Evolutionary conservation across 1,140 invertebrate species (phyloP).

Genomic region (Caenorhabditis brenneri): DNA sequence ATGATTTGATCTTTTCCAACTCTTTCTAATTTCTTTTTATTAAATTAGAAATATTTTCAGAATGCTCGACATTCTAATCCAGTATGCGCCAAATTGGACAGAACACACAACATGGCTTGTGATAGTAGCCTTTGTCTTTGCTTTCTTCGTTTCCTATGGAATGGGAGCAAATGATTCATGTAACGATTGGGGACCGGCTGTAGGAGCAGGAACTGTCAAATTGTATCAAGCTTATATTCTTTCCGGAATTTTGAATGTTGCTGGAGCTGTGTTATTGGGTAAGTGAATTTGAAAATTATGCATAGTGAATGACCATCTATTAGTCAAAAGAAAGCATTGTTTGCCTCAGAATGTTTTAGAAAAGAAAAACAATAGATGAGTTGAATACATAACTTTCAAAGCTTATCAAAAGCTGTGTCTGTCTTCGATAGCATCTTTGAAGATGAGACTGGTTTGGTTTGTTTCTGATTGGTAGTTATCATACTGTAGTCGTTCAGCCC

Average conservation of each 20-base stretch:
- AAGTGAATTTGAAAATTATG: not conserved
- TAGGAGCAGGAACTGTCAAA: constrained; percentile 52
- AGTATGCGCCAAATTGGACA: constrained; percentile 47
- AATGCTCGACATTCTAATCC: constrained; percentile 38
- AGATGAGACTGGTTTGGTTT: no score
- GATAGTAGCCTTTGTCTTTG: constrained; percentile 50
- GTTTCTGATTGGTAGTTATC: not conserved
- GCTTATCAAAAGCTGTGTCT: no score
- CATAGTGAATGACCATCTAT: no score
- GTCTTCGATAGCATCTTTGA: no score
- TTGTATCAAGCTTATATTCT: constrained; percentile 53
- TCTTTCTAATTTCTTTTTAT: not conserved
- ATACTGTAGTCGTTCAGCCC: not conserved
- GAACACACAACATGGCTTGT: constrained; percentile 53
- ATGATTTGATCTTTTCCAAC: not conserved
- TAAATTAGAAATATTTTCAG: no score
- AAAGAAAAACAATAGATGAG: no score
- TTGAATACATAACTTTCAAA: no score
- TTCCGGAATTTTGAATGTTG: constrained; percentile 51
- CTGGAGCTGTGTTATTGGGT: constrained; percentile 50
- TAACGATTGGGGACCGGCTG: constrained; percentile 53
- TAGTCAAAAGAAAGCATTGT: no score
- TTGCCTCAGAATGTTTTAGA: no score
- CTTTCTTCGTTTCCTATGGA: constrained; percentile 54
- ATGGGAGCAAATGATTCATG: constrained; percentile 55